A percentile compares a stretch with the other conserved stretches of the same genome.
These are phyloP conservation scores for Crotalus helleri DNA, from an alignment of 2,113 vertebrate species.

Conservation along the genomic window DNA sequence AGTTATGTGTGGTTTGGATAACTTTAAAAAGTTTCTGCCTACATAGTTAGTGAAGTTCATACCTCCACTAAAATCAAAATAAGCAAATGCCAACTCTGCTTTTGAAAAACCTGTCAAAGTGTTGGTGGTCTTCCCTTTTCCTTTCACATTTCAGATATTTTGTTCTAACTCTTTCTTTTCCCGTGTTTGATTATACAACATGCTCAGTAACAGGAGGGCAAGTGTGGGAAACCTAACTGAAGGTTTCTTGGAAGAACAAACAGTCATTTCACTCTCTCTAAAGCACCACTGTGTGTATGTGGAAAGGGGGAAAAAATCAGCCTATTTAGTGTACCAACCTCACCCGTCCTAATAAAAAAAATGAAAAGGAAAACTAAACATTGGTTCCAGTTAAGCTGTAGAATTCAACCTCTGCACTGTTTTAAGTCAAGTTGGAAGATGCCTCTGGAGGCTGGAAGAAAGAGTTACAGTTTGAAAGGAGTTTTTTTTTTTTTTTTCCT, in stretches of 20 bases:
- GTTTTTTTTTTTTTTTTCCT: conserved; percentile 22
- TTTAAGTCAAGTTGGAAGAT: conserved; percentile 44
- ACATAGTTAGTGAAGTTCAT: conserved; percentile 44
- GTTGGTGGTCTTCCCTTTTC: conserved; percentile 47
- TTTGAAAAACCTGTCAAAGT: conserved; percentile 29
- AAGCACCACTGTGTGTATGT: neutral
- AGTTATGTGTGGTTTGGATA: conserved; percentile 51
- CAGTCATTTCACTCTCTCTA: neutral
- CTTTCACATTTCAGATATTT: conserved; percentile 26
- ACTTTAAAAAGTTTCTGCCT: conserved; percentile 34
- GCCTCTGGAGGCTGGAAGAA: conserved; percentile 41
- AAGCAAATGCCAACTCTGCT: conserved; percentile 44
- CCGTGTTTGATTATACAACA: conserved; percentile 40
- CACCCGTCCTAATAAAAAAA: conserved; percentile 40
- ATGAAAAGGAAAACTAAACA: conserved; percentile 42
- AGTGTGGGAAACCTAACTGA: rapidly evolving
- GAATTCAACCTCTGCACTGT: neutral
- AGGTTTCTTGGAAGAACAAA: conserved; percentile 14
- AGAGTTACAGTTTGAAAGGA: conserved; percentile 40
- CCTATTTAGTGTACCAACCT: conserved; percentile 16
- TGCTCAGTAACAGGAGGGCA: neutral
- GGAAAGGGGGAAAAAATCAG: neutral
- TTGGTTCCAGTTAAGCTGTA: conserved; percentile 43
- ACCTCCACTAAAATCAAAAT: conserved; percentile 31
- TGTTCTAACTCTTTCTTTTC: conserved; percentile 22